Evolutionary conservation across 2,797 vertebrate species (phyloP), one percentile per base, ranked within the genome.

Genomic region (Tangara arthus): DNA sequence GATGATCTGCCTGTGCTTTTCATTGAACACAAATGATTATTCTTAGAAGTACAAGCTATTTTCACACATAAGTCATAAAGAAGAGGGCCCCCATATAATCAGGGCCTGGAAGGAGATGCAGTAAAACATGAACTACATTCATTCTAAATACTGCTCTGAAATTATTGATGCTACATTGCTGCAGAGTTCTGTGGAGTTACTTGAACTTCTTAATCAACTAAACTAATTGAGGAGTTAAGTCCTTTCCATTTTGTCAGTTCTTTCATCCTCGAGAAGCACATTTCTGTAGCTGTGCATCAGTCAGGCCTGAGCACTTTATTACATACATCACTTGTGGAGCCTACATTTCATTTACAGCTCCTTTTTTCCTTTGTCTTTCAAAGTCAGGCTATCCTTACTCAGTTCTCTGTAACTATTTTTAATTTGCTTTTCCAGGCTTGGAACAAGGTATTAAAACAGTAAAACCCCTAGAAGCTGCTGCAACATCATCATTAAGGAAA

Each of bases 21-120:
- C 87, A 71, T 89, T 87, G 87, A 89, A 55, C 15, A 60, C 53
- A 89, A 95, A 89, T 80, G 56, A 81, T 87, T 80, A 91, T 82
- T 87, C 75, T 87, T 71, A 90, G 61, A 55, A 87, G 46, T 77
- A 85, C 64, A 87, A 87, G 57, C 12, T 80, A 75, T 89, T 95
- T 93, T 94, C 92, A 95, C 23, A 1, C 42, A 28, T 55, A 89
- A 89, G 50, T 22, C 57, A 50, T 92, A 93, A 90, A 93, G 71
- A 82, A 86, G 82, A 85, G 46, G 46, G 49, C 21, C 39, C 53
- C 59, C 4, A 2, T 65, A 32, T n/a, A 34, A 56, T 41, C 80
- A 65, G 22, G 35, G 60, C 35, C 71, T 76, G 55, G 78, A 53
- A 94, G 26, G 64, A 87, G 42, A 55, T 6, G 23, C 56, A 89